Base-by-base conservation (phyloP, 1,140 invertebrate species). In the Apolygus lucorum region DNA sequence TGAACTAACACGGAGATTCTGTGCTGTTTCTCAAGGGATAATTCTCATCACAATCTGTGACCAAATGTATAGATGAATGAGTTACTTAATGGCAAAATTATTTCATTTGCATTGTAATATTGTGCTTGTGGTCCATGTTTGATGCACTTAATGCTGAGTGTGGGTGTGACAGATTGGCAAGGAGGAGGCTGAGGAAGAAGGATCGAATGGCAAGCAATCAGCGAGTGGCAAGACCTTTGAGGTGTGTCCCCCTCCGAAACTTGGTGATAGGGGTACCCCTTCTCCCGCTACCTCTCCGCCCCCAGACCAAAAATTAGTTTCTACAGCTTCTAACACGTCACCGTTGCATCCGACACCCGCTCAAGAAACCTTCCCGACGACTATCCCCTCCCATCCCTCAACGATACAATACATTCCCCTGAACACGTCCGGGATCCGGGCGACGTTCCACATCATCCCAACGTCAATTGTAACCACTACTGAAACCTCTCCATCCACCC, bases 391-490 rank as follows among this genome's bases (percentile, higher is more conserved):
- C 21, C 74, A 76, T 63, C 75, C 74, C 8, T 76, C 76, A 17
- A 76, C 76, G 8, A 76, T 76, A 49, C 76, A 74, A 63, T 74
- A 74, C 68, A 72, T 74, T 28, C 73, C 73, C 1, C 52, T 74
- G 25, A 69, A 68, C 17, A 69, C 71, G n/a, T 63, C 69, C 28
- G 66, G 64, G 14, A 71, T 69, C 26, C 68, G 73, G n/a, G 71
- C 73, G 2, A 72, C 71, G 26, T 71, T 72, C 54, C 71, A 72
- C 52, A 68, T 74, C 11, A 70, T 71, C 29, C 71, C 71, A 2
- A 70, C 69, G 2, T 64, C 73, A 27, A 70, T 74, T 28, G 65
- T 71, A 28, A 71, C 71, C 68, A 62, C 63, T 14, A 63, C 70
- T 29, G 52, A 42, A 25, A 63, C 54, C 42, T 59, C 54, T 22